Base-by-base conservation (phyloP, 2,113 vertebrate genomes). In the Platysternon megacephalum region DNA sequence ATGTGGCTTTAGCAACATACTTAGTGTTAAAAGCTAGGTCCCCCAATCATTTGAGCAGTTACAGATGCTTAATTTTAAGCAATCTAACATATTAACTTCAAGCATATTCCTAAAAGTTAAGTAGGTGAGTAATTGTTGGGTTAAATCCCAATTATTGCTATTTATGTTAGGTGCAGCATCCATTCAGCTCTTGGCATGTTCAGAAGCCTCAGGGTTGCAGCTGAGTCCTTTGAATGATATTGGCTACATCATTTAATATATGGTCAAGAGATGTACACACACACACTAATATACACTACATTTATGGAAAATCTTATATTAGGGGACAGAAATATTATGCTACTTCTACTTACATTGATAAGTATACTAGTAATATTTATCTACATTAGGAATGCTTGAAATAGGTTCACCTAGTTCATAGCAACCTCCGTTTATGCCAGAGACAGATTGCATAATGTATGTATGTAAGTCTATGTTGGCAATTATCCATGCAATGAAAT, bases 21-120 rank as follows among this genome's bases (percentile, higher is more conserved):
- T 92, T 24, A 79, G 35, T 85, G 2, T 46, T 51, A 90, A 0
- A 0, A 1, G 80, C 14, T 28, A 78, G 11, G 86, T 5, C 22
- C 49, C 91, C 79, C 29, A 56, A 56, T 19, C 3, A 42, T 79
- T 48, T 84, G 6, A 6, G 92, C 74, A 1, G 48, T 93, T 94
- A 46, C 10, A 49, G 12, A 13, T 52, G 8, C 56, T 94, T 84
- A 86, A 12, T 81, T 81, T 78, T 86, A 51, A 91, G 11, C 22
- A 79, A 68, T 68, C 72, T 56, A 8, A 48, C 5, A 11, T 6
- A 11, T 89, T 32, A 11, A 56, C n/a, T 84, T 84, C 46, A 61
- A 6, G 14, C 51, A 89, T 22, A 1, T 82, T 10, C 1, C 26
- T 24, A 14, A 94, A 9, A 84, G 6, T 88, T 29, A 92, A 76